Evolutionary conservation across 2,888 invertebrate species (phyloP).

Genomic region (Ochlodes sylvanus): DNA sequence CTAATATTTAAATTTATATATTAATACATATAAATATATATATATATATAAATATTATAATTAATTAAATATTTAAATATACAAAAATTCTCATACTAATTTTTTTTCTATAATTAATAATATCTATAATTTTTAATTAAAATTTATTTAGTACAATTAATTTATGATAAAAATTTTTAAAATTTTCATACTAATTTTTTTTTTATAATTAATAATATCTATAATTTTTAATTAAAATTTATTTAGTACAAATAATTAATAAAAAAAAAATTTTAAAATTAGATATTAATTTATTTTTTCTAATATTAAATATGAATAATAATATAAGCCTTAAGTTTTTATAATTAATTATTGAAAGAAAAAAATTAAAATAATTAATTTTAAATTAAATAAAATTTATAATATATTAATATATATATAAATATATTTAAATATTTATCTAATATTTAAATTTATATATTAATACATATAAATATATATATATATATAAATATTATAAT

Average conservation of each 20-base stretch:
- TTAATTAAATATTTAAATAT: constrained; percentile 13
- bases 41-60: constrained; percentile 40
- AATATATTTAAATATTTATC: no score
- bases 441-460: no score
- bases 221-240: neutral
- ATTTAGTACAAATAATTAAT: no score
- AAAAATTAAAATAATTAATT: constrained; percentile 46
- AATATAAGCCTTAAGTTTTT: constrained; percentile 64
- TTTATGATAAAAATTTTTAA: no score
- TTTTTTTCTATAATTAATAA: neutral
- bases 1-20: constrained; percentile 18
- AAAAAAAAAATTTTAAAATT: no score
- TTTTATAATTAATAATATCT: constrained; percentile 49
- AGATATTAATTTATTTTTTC: constrained; percentile 39
- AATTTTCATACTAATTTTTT: constrained; percentile 10
- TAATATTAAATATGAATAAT: constrained; percentile 52
- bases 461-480: no score
- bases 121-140: neutral
- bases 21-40: constrained; percentile 16
- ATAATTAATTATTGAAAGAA: constrained; percentile 42
- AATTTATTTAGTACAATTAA: no score
- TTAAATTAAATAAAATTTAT: constrained; percentile 23
- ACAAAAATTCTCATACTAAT: no score
- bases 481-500: no score
- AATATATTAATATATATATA: no score